A percentile compares a stretch with the other conserved stretches of the same genome.
phyloP scores from a whole-genome alignment of 2,888 invertebrate genomes.

The Abscondita cerata region DNA sequence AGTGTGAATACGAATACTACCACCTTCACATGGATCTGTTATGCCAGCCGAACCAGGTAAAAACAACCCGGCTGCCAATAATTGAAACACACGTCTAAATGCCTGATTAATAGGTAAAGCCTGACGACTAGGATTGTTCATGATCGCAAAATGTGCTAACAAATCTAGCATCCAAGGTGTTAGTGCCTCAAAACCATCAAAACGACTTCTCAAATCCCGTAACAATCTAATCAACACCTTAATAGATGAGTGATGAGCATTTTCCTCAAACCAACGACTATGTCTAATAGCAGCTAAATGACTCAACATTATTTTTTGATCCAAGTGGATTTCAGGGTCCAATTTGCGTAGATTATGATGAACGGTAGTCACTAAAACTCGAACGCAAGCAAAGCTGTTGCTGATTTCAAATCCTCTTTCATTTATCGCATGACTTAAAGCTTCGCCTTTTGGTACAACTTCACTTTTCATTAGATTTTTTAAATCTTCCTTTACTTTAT shows the following conservation, averaged over 20 bases:
- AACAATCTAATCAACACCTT: conserved; percentile 90
- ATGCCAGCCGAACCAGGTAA: conserved; percentile 93
- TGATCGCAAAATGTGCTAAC: conserved; percentile 93
- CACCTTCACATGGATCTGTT: conserved; percentile 93
- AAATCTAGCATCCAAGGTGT: conserved; percentile 98
- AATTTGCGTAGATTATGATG: conserved; percentile 93
- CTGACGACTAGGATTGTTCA: conserved; percentile 94
- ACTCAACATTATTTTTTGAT: conserved; percentile 80
- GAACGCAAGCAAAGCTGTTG: conserved; percentile 83
- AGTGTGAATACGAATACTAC: conserved; percentile 88
- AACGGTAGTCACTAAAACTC: conserved; percentile 91
- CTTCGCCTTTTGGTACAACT: conserved; percentile 67
- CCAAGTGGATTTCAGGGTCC: conserved; percentile 84
- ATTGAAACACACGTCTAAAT: conserved; percentile 87
- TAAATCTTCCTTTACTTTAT: conserved; percentile 87
- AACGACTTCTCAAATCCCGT: conserved; percentile 89
- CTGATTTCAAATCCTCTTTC: conserved; percentile 90
- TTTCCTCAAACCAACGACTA: conserved; percentile 98
- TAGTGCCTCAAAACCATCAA: conserved; percentile 88
- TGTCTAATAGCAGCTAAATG: conserved; percentile 95
- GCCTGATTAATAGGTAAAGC: conserved; percentile 92
- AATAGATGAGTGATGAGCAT: conserved; percentile 95
- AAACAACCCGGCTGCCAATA: conserved; percentile 93
- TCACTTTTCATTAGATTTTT: conserved; percentile 73
- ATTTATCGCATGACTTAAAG: conserved; percentile 64